A percentile compares a stretch with the other conserved stretches of the same genome.
These are phyloP conservation scores for Manacus vitellinus DNA, from an alignment of 2,113 vertebrate species.

Conservation along the genomic window DNA sequence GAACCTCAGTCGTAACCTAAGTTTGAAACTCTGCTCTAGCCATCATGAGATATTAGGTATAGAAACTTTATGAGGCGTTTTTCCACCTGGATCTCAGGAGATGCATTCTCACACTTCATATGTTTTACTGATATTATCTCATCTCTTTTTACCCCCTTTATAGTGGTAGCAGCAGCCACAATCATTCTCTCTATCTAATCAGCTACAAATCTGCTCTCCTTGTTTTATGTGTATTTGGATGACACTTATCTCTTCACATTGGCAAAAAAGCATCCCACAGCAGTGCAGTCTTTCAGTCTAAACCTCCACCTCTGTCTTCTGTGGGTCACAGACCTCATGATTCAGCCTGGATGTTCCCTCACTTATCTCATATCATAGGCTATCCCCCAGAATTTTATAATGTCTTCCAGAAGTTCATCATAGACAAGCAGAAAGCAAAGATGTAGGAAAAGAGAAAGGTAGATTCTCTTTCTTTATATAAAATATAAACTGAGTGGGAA, in stretches of 20 bases:
- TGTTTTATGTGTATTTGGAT: not conserved
- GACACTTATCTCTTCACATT: not conserved
- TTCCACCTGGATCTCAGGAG: not conserved
- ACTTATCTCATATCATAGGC: accelerated
- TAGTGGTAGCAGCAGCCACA: not conserved
- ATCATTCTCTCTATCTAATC: not conserved
- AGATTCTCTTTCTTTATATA: not conserved
- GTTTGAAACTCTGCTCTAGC: not conserved
- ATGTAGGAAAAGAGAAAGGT: accelerated
- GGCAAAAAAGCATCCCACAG: not conserved
- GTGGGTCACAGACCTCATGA: not conserved
- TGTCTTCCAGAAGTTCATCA: not conserved
- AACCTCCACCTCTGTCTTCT: not conserved
- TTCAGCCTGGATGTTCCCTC: not conserved
- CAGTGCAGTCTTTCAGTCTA: not conserved
- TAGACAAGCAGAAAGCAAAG: not conserved
- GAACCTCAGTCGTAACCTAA: not conserved
- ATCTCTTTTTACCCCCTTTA: not conserved
- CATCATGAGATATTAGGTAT: not conserved
- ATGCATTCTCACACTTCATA: not conserved
- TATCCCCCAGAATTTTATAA: not conserved
- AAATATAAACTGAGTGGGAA: not conserved
- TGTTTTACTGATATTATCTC: not conserved
- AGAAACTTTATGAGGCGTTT: not conserved
- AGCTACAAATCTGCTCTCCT: not conserved